Base-by-base conservation (phyloP, 2,888 invertebrate genomes). In the Stenchaetothrips biformis region DNA sequence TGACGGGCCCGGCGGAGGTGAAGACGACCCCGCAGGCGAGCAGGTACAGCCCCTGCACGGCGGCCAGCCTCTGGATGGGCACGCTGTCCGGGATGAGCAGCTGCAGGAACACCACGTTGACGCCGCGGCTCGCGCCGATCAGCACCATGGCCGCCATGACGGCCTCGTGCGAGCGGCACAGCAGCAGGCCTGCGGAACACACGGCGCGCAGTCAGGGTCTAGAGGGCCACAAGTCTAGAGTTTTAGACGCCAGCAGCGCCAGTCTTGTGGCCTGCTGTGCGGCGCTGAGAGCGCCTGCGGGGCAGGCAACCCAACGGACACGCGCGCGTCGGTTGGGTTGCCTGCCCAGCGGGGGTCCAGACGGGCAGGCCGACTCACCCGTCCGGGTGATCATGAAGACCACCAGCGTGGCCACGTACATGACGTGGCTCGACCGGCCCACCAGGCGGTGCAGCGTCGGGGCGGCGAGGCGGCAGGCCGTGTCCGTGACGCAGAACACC, bases 41-140 rank as follows among this genome's bases (percentile, higher is more conserved):
- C 86, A 87, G 86, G 78, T 86, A 84, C 11, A 87, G 83, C 13
- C 87, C 87, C 82, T 84, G 87, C 9, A 87, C 87, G n/a, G 86
- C 85, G 2, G 87, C 85, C 48, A 87, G 82, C 81, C 85, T 86
- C 21, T 87, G 86, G 49, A 86, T 82, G 16, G 84, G 83, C 7
- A 87, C 86, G 81, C 85, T 85, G 80, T 86, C 85, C 9, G 87
- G 87, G 74, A 87, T 84, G 79, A 87, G 86, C 25, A 87, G 84
- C 0, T 87, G 86, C 82, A 87, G 87, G 81, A 85, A 87, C 6
- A 87, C 87, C 13, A 87, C 87, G 82, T 87, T 86, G n/a, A 84
- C 83, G 0, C 87, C 87, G 84, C 87, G 87, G 1, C 86, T 85
- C 48, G 87, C 82, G 11, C 87, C 87, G n/a, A 87, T 81, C 13